A percentile compares a stretch with the other conserved stretches of the same genome.
phyloP scores from a whole-genome alignment of 2,888 invertebrate species.

The Drosophila mercatorum region DNA sequence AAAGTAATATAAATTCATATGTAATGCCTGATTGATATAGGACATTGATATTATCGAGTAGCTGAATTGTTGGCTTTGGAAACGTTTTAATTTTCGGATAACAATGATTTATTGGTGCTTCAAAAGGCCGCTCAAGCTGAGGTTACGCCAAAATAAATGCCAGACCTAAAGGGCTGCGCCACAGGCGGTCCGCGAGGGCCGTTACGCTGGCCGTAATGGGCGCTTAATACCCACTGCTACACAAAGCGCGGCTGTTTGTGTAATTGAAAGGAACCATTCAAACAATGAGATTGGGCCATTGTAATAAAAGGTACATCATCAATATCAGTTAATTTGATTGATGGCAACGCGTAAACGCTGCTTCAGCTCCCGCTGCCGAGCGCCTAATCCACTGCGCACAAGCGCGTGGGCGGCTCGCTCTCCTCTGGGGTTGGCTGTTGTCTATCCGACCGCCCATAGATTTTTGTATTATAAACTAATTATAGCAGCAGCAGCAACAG shows the following conservation, averaged over 20 bases:
- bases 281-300: conserved; percentile 31
- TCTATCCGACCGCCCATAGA: conserved; percentile 40
- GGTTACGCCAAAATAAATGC: conserved; percentile 62
- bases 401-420: conserved; percentile 41
- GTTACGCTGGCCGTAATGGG: conserved; percentile 18
- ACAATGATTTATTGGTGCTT: conserved; percentile 8
- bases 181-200: conserved; percentile 8
- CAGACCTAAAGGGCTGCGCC: conserved; percentile 35
- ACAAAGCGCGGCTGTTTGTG: conserved; percentile 20
- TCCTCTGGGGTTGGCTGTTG: conserved; percentile 31
- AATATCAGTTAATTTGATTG: conserved; percentile 81
- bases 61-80: neutral
- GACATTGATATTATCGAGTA: neutral
- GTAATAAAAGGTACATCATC: conserved; percentile 62
- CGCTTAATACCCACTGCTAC: conserved; percentile 22
- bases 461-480: conserved; percentile 56
- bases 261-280: conserved; percentile 45
- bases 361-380: conserved; percentile 31
- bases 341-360: conserved; percentile 45
- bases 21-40: neutral
- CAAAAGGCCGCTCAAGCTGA: conserved; percentile 1
- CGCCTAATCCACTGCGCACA: conserved; percentile 57
- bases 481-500: conserved; percentile 24
- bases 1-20: too few species aligned
- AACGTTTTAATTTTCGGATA: neutral